phyloP scores from a whole-genome alignment of 2,888 invertebrate species.

The Leucophenga maculata region DNA sequence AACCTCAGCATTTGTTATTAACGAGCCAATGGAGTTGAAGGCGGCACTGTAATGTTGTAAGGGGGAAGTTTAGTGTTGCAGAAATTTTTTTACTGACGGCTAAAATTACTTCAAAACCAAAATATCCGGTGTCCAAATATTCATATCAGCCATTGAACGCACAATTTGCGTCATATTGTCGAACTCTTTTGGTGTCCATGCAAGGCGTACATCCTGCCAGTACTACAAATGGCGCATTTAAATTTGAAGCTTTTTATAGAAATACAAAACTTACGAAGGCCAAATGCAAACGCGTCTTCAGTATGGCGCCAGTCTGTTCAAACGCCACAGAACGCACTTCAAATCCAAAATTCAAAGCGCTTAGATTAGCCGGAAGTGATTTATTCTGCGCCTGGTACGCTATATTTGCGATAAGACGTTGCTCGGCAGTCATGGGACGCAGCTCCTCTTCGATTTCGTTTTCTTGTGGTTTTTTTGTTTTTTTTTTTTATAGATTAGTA shows the following conservation, averaged over 20 bases:
- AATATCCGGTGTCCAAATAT: conserved; percentile 64
- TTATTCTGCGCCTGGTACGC: conserved; percentile 72
- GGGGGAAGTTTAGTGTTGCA: background rate
- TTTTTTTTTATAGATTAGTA: background rate
- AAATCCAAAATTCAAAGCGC: conserved; percentile 59
- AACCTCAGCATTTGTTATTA: conserved; percentile 49
- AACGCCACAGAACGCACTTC: conserved; percentile 62
- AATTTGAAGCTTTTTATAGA: background rate
- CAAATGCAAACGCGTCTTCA: conserved; percentile 69
- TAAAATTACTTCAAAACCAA: conserved; percentile 60
- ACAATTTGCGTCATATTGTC: conserved; percentile 71
- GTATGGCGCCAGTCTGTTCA: conserved; percentile 55
- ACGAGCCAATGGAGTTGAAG: conserved; percentile 47
- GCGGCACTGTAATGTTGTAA: conserved; percentile 49
- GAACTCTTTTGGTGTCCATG: conserved; percentile 77
- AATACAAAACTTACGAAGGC: conserved; percentile 68
- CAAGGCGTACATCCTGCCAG: conserved; percentile 78
- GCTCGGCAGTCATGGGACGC: conserved; percentile 71
- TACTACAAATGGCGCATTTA: conserved; percentile 68
- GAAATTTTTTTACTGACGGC: background rate
- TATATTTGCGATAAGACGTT: conserved; percentile 75
- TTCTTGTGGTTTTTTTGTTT: conserved; percentile 38
- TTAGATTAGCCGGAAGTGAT: conserved; percentile 63
- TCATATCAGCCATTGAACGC: conserved; percentile 40
- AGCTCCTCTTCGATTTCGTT: conserved; percentile 59